Conservation (phyloP, 2,113 vertebrate genomes). For the Bostrychus sinensis region DNA sequence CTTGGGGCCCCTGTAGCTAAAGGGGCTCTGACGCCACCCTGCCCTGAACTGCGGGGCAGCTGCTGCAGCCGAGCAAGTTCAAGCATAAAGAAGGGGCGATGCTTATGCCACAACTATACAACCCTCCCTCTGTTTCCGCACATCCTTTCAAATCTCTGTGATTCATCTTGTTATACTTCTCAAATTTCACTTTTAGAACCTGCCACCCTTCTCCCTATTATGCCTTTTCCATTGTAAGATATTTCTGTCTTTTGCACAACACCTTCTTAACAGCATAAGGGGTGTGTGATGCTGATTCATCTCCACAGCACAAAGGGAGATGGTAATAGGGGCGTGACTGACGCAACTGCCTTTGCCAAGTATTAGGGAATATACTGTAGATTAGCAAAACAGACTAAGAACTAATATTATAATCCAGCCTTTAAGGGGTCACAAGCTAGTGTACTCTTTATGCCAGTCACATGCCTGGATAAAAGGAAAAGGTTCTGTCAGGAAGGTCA, state of each 20-base stretch:
- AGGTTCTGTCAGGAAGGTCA: too few species aligned
- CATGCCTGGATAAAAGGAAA: too few species aligned
- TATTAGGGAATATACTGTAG: neutral
- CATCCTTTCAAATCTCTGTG: slow-evolving; percentile 13
- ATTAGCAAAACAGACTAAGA: neutral
- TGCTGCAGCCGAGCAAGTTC: slow-evolving; percentile 52
- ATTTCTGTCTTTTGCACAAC: neutral
- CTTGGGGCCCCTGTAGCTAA: slow-evolving; percentile 56
- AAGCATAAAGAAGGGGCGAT: slow-evolving; percentile 10
- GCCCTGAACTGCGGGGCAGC: slow-evolving; percentile 67
- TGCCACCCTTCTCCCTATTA: neutral
- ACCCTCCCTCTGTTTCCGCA: slow-evolving; percentile 43
- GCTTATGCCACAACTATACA: slow-evolving; percentile 32
- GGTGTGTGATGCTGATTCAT: neutral
- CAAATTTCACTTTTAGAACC: slow-evolving; percentile 28
- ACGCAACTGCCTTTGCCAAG: too few species aligned
- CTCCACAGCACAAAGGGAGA: neutral
- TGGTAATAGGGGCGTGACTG: neutral
- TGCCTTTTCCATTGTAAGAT: slow-evolving; percentile 51
- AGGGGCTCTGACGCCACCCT: slow-evolving; percentile 69
- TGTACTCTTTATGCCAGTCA: too few species aligned
- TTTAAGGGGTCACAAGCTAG: too few species aligned
- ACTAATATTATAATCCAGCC: too few species aligned
- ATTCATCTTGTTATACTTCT: slow-evolving; percentile 37
- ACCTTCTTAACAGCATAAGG: neutral